phyloP scores from a whole-genome alignment of 2,797 vertebrate genomes.

The Merluccius polli region DNA sequence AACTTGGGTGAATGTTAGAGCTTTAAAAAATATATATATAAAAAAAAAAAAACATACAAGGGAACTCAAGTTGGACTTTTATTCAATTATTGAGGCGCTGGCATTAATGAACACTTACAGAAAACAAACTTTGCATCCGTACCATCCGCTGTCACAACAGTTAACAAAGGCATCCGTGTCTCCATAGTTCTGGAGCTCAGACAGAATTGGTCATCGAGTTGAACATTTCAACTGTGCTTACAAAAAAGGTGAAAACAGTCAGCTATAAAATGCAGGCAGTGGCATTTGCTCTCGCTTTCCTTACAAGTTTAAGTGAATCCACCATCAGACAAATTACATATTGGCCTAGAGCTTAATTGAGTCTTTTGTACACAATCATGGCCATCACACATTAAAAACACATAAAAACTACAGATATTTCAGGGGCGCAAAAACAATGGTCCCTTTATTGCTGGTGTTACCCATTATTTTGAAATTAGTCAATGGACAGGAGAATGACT shows the following conservation, averaged over 20 bases:
- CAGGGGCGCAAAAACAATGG: background rate
- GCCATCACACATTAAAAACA: slow-evolving; percentile 6
- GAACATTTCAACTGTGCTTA: slow-evolving; percentile 4
- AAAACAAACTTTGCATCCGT: slow-evolving; percentile 27
- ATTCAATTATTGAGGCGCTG: slow-evolving; percentile 49
- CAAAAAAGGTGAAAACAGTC: slow-evolving; percentile 10
- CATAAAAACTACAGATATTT: slow-evolving; percentile 9
- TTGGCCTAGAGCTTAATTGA: background rate
- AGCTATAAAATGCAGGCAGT: background rate
- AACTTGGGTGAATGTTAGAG: background rate
- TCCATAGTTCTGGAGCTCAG: slow-evolving; percentile 11
- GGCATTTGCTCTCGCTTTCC: background rate
- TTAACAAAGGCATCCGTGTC: slow-evolving; percentile 8
- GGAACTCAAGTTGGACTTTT: slow-evolving; percentile 56
- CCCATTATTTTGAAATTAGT: slow-evolving; percentile 4
- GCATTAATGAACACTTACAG: slow-evolving; percentile 47
- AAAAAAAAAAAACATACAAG: background rate
- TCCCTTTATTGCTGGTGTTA: slow-evolving; percentile 22
- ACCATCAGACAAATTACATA: background rate
- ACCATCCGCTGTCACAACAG: slow-evolving; percentile 34
- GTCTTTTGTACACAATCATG: background rate
- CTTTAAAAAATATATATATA: background rate
- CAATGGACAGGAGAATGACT: background rate
- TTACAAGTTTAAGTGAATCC: background rate
- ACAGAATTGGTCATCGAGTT: slow-evolving; percentile 9